Base-by-base conservation (phyloP, 2,797 vertebrate genomes). In the Buphagus erythrorhynchus region DNA sequence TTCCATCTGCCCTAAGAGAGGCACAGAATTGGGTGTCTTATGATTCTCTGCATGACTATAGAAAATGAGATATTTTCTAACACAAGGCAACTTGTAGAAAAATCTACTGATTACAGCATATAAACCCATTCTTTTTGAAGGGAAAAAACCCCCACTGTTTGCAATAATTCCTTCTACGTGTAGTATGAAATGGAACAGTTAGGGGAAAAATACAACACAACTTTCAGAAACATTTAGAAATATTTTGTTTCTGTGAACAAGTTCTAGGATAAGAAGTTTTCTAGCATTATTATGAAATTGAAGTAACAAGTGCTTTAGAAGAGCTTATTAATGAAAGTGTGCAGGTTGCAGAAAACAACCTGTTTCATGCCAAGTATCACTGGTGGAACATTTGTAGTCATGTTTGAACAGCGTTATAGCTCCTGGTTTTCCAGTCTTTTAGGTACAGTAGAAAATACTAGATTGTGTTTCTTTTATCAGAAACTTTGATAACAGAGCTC, bases 341-440 rank as follows among this genome's bases (percentile, higher is more conserved):
- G 13, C 38, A 62, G 12, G 12, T 6, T 9, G 11, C 46, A 92
- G n/a, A 18, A 73, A 82, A 29, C 15, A 28, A 40, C 40, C 6
- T 40, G 31, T 33, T 77, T 55, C 48, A 31, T 43, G 45, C 36
- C 40, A 90, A 52, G 11, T n/a, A 25, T 68, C 49, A 29, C 15
- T 49, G 26, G 8, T 65, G 19, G 31, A 86, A 76, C 16, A 42
- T 16, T 75, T 63, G 12, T 57, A 48, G 38, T 63, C 81, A 5
- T 2, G 1, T 78, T 16, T 21, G 16, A 86, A 40, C 21, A 67
- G 52, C 0, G 1, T 11, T 38, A 54, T 0, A 76, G 25, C n/a
- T 82, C 35, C 65, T 21, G 18, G 6, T 9, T 78, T 83, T 80
- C 46, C 72, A 85, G 58, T 16, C 24, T 71, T 52, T 33, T 21